These are phyloP conservation scores for Brachylomia viminalis DNA, from an alignment of 2,888 invertebrate species.

Conservation along the genomic window DNA sequence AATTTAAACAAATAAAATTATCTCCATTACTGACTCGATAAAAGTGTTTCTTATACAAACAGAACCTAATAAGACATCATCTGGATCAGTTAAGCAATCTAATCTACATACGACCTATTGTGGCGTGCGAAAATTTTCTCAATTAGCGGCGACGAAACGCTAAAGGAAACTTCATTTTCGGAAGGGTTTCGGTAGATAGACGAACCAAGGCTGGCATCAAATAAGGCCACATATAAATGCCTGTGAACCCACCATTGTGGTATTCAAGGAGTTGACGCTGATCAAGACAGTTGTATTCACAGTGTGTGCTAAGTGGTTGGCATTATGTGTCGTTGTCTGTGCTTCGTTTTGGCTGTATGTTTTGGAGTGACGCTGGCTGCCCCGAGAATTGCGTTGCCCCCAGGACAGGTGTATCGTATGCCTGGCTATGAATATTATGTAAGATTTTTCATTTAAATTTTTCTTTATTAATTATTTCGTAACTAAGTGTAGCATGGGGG, in stretches of 20 bases:
- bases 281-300: constrained; percentile 75
- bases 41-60: constrained; percentile 39
- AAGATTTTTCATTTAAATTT: constrained; percentile 75
- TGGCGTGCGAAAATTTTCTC: constrained; percentile 88
- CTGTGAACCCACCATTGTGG: constrained; percentile 82
- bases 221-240: constrained; percentile 90
- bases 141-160: constrained; percentile 75
- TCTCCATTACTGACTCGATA: not conserved
- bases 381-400: constrained; percentile 73
- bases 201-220: constrained; percentile 83
- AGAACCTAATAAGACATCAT: constrained; percentile 70
- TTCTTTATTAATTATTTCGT: not conserved
- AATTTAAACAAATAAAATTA: not conserved
- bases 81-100: constrained; percentile 72
- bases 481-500: too few species aligned
- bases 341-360: constrained; percentile 76
- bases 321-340: constrained; percentile 78
- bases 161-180: constrained; percentile 87
- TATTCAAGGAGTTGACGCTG: constrained; percentile 82
- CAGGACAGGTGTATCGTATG: constrained; percentile 82
- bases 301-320: constrained; percentile 63
- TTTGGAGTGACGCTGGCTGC: constrained; percentile 75
- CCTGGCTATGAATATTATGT: constrained; percentile 91
- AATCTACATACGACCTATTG: constrained; percentile 78
- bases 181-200: constrained; percentile 70